Conservation (phyloP, 2,888 invertebrate species). For the Vesta saturnalis region DNA sequence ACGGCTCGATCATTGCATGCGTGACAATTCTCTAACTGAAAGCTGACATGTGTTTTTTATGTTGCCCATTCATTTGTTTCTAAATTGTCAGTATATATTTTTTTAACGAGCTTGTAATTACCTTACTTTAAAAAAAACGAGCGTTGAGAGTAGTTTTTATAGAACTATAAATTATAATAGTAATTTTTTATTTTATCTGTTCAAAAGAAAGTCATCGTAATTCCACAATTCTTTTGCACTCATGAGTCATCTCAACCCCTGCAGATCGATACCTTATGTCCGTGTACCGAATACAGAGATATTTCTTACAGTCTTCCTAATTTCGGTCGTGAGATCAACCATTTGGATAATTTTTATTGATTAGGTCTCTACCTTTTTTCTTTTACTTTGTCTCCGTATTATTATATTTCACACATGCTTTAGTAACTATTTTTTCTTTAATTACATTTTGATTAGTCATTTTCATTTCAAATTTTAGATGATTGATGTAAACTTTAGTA, state of each 20-base stretch:
- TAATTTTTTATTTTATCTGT: background rate
- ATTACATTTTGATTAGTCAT: background rate
- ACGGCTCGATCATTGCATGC: slow-evolving; percentile 34
- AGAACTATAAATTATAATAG: too few species aligned
- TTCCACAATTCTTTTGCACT: slow-evolving; percentile 28
- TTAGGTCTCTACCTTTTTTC: slow-evolving; percentile 43
- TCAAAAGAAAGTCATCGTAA: slow-evolving; percentile 22
- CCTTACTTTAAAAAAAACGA: background rate
- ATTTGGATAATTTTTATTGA: slow-evolving; percentile 51
- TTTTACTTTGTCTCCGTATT: background rate
- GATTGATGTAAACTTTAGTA: too few species aligned
- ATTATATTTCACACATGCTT: background rate
- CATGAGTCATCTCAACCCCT: slow-evolving; percentile 47
- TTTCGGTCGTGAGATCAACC: slow-evolving; percentile 49
- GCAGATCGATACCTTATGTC: slow-evolving; percentile 49
- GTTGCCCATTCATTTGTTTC: slow-evolving; percentile 13
- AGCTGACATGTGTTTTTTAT: slow-evolving; percentile 23
- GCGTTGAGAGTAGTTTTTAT: background rate
- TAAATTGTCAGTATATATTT: background rate
- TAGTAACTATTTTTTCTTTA: background rate
- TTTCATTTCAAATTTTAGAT: too few species aligned
- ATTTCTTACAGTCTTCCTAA: slow-evolving; percentile 49
- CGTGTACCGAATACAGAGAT: slow-evolving; percentile 48
- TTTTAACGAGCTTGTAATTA: background rate
- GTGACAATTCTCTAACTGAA: slow-evolving; percentile 28